Evolutionary conservation across 1,140 invertebrate species (phyloP).

Genomic region (Cotesia chilonis): DNA sequence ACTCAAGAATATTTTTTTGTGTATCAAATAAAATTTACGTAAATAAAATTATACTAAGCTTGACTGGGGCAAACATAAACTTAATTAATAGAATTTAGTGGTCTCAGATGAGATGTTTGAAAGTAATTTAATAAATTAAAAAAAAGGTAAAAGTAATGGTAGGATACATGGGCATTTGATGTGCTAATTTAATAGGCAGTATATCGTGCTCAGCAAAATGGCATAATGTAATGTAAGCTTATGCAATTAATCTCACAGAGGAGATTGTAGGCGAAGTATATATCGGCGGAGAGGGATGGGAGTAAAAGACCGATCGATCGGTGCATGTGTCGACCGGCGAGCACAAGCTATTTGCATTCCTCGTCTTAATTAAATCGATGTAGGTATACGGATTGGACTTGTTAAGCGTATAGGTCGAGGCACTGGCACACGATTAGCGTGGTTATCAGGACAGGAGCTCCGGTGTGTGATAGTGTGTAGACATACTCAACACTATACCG

Average conservation of each 20-base stretch:
- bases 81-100: too few relatives aligned
- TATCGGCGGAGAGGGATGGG: neutral
- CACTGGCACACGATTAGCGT: conserved; percentile 32
- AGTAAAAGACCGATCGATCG: conserved; percentile 6
- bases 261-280: conserved; percentile 17
- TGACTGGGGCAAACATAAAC: too few relatives aligned
- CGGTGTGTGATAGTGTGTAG: conserved; percentile 31
- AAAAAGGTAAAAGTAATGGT: too few relatives aligned
- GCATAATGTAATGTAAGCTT: conserved; percentile 22
- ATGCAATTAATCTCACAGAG: conserved; percentile 22
- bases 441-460: conserved; percentile 19
- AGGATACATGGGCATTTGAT: neutral
- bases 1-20: too few relatives aligned
- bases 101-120: neutral
- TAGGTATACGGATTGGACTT: conserved; percentile 37
- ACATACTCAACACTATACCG: conserved; percentile 34
- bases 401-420: conserved; percentile 26
- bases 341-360: conserved; percentile 35
- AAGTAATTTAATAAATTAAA: neutral
- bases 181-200: conserved; percentile 4
- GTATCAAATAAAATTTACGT: too few relatives aligned
- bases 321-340: neutral
- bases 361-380: conserved; percentile 55
- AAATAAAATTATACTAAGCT: too few relatives aligned
- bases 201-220: conserved; percentile 38